Conservation (phyloP, 2,888 invertebrate species). For the Atrina japonica region DNA sequence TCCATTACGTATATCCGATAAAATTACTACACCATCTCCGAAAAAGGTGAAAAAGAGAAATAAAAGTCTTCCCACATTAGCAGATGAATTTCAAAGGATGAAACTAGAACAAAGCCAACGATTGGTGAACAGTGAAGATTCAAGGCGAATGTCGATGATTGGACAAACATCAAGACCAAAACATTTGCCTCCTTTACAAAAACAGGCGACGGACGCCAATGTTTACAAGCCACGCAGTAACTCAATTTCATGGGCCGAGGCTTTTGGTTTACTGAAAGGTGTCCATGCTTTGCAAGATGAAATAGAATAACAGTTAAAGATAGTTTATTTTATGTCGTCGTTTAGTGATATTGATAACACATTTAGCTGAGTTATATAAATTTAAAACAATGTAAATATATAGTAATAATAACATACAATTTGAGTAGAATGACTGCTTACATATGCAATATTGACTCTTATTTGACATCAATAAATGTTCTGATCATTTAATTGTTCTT, state of each 20-base stretch:
- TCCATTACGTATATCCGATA: conserved; percentile 39
- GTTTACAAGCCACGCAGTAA: conserved; percentile 37
- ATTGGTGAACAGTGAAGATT: conserved; percentile 9
- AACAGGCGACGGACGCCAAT: conserved; percentile 29
- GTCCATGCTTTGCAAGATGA: conserved; percentile 46
- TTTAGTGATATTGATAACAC: too few relatives aligned
- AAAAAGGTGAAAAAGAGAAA: conserved; percentile 48
- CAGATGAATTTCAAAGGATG: conserved; percentile 48
- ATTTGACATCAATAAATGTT: too few relatives aligned
- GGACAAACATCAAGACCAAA: conserved; percentile 15
- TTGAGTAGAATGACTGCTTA: too few relatives aligned
- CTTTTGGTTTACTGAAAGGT: conserved; percentile 58
- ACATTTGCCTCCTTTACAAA: conserved; percentile 45
- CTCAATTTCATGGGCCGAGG: conserved; percentile 58
- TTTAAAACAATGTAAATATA: too few relatives aligned
- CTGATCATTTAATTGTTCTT: too few relatives aligned
- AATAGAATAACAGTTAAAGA: too few relatives aligned
- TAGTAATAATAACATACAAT: too few relatives aligned
- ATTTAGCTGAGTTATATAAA: too few relatives aligned
- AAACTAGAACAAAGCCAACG: conserved; percentile 40
- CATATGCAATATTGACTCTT: too few relatives aligned
- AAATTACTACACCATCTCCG: conserved; percentile 19
- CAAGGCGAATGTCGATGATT: conserved; percentile 14
- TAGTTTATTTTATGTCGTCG: too few relatives aligned
- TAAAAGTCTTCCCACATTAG: conserved; percentile 50